Evolutionary conservation across 2,888 invertebrate species (phyloP).

Genomic region (Portevinia maculata): DNA sequence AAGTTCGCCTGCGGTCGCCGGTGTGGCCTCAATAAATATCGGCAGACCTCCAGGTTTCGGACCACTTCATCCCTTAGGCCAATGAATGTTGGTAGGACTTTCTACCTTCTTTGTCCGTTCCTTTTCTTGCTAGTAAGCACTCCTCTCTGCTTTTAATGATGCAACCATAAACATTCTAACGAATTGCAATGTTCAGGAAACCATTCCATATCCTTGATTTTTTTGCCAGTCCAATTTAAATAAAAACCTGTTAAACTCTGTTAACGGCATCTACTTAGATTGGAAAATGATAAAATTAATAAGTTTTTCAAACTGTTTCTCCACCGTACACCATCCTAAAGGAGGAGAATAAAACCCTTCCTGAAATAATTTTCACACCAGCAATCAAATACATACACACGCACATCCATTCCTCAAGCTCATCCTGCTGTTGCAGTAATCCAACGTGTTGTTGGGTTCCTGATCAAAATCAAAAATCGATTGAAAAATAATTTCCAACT

Average conservation of each 20-base stretch:
- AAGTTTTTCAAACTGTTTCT: conserved; percentile 47
- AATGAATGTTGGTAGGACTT: too few relatives aligned
- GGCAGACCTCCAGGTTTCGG: too few relatives aligned
- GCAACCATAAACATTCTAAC: not conserved
- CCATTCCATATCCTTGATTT: not conserved
- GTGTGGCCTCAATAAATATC: too few relatives aligned
- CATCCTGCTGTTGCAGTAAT: conserved; percentile 13
- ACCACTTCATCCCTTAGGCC: too few relatives aligned
- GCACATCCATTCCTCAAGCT: not conserved
- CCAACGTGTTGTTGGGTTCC: conserved; percentile 54
- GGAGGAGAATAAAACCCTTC: conserved; percentile 8
- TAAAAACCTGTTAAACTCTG: conserved; percentile 45
- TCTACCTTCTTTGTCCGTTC: too few relatives aligned
- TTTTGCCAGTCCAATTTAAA: conserved; percentile 10
- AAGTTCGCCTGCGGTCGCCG: too few relatives aligned
- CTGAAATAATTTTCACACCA: conserved; percentile 12
- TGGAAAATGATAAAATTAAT: conserved; percentile 73
- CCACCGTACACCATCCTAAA: not conserved
- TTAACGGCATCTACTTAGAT: conserved; percentile 59
- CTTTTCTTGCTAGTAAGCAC: too few relatives aligned
- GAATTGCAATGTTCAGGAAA: not conserved
- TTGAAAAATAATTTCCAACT: conserved; percentile 73
- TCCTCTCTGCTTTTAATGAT: too few relatives aligned
- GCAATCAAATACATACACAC: conserved; percentile 43
- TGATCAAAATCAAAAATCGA: conserved; percentile 74